A percentile compares a stretch with the other conserved stretches of the same genome.
Evolutionary conservation across 2,113 vertebrate genomes (phyloP).

Genomic region (Panurus biarmicus): DNA sequence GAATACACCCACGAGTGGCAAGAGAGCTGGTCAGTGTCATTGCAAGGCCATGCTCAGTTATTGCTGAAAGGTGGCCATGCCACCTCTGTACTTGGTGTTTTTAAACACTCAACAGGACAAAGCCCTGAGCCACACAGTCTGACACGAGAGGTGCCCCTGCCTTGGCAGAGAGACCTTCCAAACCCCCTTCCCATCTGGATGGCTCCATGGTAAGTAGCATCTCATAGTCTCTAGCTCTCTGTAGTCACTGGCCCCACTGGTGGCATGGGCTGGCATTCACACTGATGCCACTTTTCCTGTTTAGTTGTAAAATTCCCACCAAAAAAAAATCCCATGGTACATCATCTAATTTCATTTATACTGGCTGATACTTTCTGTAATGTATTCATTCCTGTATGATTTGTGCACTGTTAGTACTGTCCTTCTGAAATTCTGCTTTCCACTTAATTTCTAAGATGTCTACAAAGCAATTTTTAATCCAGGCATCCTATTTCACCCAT

Average conservation of each 20-base stretch:
- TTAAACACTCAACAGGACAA: neutral
- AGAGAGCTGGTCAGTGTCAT: neutral
- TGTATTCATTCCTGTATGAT: neutral
- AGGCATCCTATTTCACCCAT: neutral
- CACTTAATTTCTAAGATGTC: neutral
- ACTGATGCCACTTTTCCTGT: neutral
- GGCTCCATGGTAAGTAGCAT: neutral
- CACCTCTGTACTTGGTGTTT: neutral
- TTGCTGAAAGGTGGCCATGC: neutral
- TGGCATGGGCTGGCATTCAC: neutral
- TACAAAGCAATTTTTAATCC: neutral
- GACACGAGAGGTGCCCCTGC: neutral
- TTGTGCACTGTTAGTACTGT: neutral
- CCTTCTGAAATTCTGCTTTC: neutral
- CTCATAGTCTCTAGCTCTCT: fast-evolving
- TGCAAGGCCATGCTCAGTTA: fast-evolving
- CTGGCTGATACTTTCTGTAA: neutral
- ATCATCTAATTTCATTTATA: neutral
- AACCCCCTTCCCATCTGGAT: neutral
- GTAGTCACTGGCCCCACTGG: neutral
- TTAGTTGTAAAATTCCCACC: neutral
- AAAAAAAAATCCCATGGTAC: neutral
- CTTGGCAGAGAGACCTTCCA: neutral
- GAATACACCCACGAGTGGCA: too few species aligned
- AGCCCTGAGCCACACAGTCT: neutral